A percentile compares a stretch with the other conserved stretches of the same genome.
Conservation (phyloP, 2,797 vertebrate genomes). For the Poecilia velifera region DNA sequence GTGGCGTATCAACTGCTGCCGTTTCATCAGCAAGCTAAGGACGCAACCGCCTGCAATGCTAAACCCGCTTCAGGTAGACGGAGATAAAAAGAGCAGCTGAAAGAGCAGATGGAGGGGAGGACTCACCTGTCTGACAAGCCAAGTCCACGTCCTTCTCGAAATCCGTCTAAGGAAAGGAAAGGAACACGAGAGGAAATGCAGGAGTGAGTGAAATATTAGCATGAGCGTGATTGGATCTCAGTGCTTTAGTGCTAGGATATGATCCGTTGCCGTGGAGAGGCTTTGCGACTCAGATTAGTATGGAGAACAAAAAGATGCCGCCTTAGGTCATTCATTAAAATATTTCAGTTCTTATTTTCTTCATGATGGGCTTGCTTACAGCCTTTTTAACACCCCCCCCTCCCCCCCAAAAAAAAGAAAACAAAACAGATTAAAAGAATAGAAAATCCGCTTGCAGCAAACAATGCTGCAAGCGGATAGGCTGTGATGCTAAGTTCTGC, state of each 20-base stretch:
- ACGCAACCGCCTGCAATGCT: conserved; percentile 29
- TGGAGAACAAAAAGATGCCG: conserved; percentile 1
- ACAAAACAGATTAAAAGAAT: neutral
- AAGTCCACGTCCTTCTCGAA: conserved; percentile 99
- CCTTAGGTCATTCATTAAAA: conserved; percentile 12
- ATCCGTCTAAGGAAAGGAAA: conserved; percentile 88
- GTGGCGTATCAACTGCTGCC: conserved; percentile 47
- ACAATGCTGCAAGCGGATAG: neutral
- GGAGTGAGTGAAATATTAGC: conserved; percentile 32
- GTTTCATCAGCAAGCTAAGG: conserved; percentile 30
- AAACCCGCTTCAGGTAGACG: conserved; percentile 33
- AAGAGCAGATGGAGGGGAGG: conserved; percentile 22
- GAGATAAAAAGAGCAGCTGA: conserved; percentile 1
- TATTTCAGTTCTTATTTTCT: conserved; percentile 20
- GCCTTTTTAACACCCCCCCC: neutral
- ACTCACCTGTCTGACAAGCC: conserved; percentile 98
- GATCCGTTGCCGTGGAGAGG: conserved; percentile 44
- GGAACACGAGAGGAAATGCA: conserved; percentile 47
- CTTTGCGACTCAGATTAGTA: conserved; percentile 13
- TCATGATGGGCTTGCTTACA: conserved; percentile 5
- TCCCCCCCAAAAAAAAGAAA: neutral
- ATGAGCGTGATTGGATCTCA: conserved; percentile 33
- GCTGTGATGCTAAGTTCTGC: conserved; percentile 20
- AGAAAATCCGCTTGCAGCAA: neutral
- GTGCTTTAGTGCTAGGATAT: conserved; percentile 21